phyloP scores from a whole-genome alignment of 2,797 vertebrate species.

The Dryobates pubescens region DNA sequence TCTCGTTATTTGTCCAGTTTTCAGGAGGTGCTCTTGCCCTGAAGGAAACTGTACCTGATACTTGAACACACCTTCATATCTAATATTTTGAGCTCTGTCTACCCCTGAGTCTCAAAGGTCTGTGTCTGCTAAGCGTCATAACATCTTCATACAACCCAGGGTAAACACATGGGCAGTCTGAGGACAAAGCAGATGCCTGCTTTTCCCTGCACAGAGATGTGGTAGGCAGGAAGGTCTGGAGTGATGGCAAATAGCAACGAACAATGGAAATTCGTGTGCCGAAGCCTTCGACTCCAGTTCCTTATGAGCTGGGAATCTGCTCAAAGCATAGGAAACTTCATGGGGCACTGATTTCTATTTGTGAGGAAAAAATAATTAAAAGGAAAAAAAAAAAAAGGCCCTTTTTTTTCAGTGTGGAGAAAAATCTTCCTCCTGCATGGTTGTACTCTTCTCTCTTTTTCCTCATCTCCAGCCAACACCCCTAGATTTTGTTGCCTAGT shows the following conservation, averaged over 20 bases:
- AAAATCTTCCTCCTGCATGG: background rate
- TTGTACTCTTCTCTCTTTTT: background rate
- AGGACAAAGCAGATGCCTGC: background rate
- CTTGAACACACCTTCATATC: background rate
- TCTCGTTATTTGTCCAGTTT: background rate
- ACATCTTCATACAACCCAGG: background rate
- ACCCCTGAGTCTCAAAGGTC: background rate
- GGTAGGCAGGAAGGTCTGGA: background rate
- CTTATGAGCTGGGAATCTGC: background rate
- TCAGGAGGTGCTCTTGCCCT: background rate
- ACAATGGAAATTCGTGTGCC: background rate
- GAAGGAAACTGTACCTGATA: background rate
- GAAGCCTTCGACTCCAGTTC: background rate
- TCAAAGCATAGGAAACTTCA: background rate
- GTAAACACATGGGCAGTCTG: background rate
- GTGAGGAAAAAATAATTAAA: background rate
- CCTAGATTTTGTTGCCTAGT: background rate
- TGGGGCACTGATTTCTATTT: too few species aligned
- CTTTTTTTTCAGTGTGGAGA: background rate
- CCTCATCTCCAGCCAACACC: background rate
- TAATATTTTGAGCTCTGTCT: background rate
- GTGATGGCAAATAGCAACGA: background rate
- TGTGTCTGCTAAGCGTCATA: background rate
- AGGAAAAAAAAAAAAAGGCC: too few species aligned
- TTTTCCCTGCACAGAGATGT: background rate